phyloP scores from a whole-genome alignment of 2,797 vertebrate species.

The Tangara arthus region DNA sequence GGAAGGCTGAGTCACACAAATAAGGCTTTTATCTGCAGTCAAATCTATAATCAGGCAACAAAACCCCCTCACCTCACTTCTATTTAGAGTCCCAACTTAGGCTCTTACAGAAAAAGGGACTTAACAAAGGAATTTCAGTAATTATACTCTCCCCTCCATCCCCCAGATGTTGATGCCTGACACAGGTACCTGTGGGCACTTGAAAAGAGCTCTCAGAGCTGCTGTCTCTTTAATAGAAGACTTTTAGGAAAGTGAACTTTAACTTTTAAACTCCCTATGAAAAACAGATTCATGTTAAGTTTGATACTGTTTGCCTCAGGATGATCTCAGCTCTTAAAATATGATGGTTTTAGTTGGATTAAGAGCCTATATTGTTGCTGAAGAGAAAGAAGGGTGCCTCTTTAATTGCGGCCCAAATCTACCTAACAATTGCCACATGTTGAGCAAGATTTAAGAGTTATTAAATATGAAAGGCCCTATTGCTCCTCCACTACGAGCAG shows the following conservation, averaged over 20 bases:
- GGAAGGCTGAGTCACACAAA: constrained; percentile 36
- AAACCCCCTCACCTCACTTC: neutral
- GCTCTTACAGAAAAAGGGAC: constrained; percentile 25
- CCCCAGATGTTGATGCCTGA: constrained; percentile 43
- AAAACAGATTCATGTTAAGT: constrained; percentile 63
- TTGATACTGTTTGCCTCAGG: constrained; percentile 70
- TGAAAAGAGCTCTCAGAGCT: neutral
- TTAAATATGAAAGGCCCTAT: constrained; percentile 75
- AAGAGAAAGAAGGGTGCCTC: constrained; percentile 73
- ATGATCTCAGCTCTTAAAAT: constrained; percentile 78
- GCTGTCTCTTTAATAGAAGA: constrained; percentile 29
- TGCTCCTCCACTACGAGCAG: constrained; percentile 36
- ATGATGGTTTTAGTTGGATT: constrained; percentile 74
- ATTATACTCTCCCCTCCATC: constrained; percentile 23
- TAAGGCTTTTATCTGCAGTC: constrained; percentile 32
- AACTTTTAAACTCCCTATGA: constrained; percentile 53
- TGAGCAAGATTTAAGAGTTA: constrained; percentile 75
- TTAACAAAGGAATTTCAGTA: constrained; percentile 44
- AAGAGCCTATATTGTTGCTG: constrained; percentile 71
- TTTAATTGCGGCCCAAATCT: constrained; percentile 79
- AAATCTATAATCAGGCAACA: constrained; percentile 43
- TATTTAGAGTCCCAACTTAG: constrained; percentile 15
- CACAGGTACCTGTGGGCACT: constrained; percentile 41
- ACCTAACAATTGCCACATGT: constrained; percentile 82
- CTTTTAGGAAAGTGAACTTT: constrained; percentile 51